Evolutionary conservation across 2,888 invertebrate species (phyloP).

Genomic region (Pasiphila rectangulata): DNA sequence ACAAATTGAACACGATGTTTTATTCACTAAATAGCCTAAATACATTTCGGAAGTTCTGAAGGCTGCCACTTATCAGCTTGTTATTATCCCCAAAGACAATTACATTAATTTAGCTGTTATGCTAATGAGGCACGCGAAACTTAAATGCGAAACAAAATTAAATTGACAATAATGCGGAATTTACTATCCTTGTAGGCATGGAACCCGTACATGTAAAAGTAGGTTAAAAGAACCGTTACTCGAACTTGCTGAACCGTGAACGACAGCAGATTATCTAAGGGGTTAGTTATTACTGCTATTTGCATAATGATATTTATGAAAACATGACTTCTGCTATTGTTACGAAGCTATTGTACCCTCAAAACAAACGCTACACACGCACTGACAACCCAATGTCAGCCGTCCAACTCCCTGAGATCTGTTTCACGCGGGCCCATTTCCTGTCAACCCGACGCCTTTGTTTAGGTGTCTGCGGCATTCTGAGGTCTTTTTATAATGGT

Average conservation of each 20-base stretch:
- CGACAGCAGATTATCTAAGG: background rate
- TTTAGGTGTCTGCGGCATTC: constrained; percentile 31
- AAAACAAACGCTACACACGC: constrained; percentile 35
- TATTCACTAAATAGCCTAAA: background rate
- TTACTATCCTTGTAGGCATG: constrained; percentile 6
- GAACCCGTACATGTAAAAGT: constrained; percentile 10
- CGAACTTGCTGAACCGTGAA: background rate
- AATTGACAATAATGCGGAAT: constrained; percentile 24
- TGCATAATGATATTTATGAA: constrained; percentile 24
- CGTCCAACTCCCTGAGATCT: constrained; percentile 39
- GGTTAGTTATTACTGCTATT: constrained; percentile 7
- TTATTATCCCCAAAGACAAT: constrained; percentile 20
- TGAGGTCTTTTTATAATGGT: constrained; percentile 36
- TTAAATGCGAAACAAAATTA: constrained; percentile 24
- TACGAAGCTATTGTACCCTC: constrained; percentile 26
- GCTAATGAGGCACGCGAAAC: constrained; percentile 29
- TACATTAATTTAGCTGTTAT: constrained; percentile 26
- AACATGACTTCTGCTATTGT: constrained; percentile 28
- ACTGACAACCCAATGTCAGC: constrained; percentile 36
- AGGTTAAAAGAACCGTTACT: constrained; percentile 7
- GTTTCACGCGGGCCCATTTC: constrained; percentile 35
- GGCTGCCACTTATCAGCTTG: constrained; percentile 21
- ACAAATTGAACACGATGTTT: no score
- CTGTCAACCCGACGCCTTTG: constrained; percentile 38
- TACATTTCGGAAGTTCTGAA: constrained; percentile 11